These are phyloP conservation scores for Electrophaes corylata DNA, from an alignment of 2,888 invertebrate species.

Conservation along the genomic window DNA sequence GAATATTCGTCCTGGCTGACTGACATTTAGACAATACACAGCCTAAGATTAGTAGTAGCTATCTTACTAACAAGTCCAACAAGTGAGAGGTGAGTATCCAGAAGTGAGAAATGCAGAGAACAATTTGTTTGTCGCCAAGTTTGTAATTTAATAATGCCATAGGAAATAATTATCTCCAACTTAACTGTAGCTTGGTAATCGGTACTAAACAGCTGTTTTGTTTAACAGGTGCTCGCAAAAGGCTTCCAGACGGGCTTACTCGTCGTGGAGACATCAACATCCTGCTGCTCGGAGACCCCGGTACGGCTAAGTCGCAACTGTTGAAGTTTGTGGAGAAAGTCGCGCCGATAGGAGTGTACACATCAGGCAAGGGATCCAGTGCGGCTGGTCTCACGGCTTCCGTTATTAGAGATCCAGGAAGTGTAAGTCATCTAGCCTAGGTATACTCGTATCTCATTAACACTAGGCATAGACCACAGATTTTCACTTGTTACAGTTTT, in stretches of 20 bases:
- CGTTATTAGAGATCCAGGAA: constrained; percentile 95
- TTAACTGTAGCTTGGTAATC: no score
- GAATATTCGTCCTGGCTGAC: no score
- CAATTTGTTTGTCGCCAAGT: no score
- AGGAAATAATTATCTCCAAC: no score
- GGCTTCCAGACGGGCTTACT: constrained; percentile 96
- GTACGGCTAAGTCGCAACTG: constrained; percentile 99
- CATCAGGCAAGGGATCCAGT: constrained; percentile 99
- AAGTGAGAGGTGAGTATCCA: no score
- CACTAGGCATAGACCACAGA: not conserved
- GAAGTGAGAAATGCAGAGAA: no score
- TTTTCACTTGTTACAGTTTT: no score
- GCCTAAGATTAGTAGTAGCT: no score
- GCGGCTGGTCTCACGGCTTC: constrained; percentile 99
- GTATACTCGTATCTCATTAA: no score
- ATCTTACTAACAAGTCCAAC: no score
- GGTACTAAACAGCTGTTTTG: not conserved
- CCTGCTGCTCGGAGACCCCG: constrained; percentile 97
- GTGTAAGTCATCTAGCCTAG: constrained; percentile 91
- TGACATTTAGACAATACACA: no score
- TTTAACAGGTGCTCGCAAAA: constrained; percentile 88
- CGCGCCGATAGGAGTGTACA: constrained; percentile 97
- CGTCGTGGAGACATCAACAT: constrained; percentile 99
- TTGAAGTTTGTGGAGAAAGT: constrained; percentile 98
- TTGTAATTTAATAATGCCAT: no score